Evolutionary conservation across 2,888 invertebrate species (phyloP), one percentile per base, ranked within the genome.

Genomic region (Caenorhabditis sp.): DNA sequence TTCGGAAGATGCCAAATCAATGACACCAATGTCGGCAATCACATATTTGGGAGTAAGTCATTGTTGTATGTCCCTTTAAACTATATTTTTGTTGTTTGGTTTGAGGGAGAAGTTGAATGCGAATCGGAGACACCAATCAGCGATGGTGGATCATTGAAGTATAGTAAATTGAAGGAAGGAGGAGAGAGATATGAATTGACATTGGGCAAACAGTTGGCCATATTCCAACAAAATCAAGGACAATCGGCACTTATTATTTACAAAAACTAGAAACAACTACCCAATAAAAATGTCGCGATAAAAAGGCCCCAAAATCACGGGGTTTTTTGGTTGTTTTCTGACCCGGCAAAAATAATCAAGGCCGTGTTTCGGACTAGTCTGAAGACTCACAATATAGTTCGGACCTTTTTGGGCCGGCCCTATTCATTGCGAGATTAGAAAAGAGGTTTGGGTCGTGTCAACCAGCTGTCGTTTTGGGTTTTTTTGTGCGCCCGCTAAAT

Each of bases 241-340:
- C 66, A 71, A 31, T 66, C 70, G 36, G 62, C 59, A 10, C 66
- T 71, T 19, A 62, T 66, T 63, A 66, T 54, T 0, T 65, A 49
- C 62, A 65, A 43, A 43, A 43, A 43, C 43, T 43, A 43, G 43
- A 43, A 36, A 36, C 36, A n/a, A n/a, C n/a, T n/a, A n/a, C n/a
- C n/a, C n/a, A n/a, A n/a, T n/a, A n/a, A n/a, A n/a, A n/a, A n/a
- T n/a, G n/a, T n/a, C n/a, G n/a, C n/a, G n/a, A n/a, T n/a, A n/a
- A n/a, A n/a, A n/a, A n/a, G n/a, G n/a, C n/a, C n/a, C n/a, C n/a
- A n/a, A n/a, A n/a, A n/a, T n/a, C n/a, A n/a, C n/a, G n/a, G n/a
- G n/a, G n/a, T n/a, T n/a, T n/a, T n/a, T n/a, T n/a, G n/a, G n/a
- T n/a, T n/a, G n/a, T n/a, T n/a, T n/a, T n/a, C n/a, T n/a, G n/a